Conservation (phyloP, 2,113 vertebrate species). For the Cyanistes caeruleus region DNA sequence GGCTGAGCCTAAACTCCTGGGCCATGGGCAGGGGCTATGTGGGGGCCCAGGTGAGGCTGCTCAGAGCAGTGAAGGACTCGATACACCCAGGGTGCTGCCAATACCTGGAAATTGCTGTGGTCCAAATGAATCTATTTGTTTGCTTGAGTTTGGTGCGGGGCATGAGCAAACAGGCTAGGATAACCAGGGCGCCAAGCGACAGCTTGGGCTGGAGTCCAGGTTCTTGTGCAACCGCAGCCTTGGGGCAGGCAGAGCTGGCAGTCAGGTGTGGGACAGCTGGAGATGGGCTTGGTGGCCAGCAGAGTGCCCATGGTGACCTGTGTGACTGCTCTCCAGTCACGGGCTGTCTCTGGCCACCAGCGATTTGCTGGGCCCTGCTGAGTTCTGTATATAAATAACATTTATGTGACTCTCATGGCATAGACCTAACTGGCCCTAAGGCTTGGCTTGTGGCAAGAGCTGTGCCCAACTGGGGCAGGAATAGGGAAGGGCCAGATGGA, state of each 20-base stretch:
- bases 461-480: background rate
- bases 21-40: background rate
- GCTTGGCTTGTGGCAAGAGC: background rate
- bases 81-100: background rate
- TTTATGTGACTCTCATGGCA: background rate
- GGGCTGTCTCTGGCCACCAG: background rate
- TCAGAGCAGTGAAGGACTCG: background rate
- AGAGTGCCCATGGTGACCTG: fast-evolving
- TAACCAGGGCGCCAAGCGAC: background rate
- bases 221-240: background rate
- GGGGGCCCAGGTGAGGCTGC: background rate
- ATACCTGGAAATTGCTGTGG: background rate
- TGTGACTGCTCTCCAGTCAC: background rate
- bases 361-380: fast-evolving
- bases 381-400: background rate
- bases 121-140: background rate
- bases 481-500: background rate
- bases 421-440: background rate
- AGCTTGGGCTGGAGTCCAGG: background rate
- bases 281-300: background rate
- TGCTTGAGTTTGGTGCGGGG: background rate
- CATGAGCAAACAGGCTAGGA: background rate
- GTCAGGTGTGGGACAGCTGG: background rate
- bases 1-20: background rate
- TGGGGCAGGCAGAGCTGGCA: fast-evolving